phyloP scores from a whole-genome alignment of 2,797 vertebrate species.

The Hirundo rustica region DNA sequence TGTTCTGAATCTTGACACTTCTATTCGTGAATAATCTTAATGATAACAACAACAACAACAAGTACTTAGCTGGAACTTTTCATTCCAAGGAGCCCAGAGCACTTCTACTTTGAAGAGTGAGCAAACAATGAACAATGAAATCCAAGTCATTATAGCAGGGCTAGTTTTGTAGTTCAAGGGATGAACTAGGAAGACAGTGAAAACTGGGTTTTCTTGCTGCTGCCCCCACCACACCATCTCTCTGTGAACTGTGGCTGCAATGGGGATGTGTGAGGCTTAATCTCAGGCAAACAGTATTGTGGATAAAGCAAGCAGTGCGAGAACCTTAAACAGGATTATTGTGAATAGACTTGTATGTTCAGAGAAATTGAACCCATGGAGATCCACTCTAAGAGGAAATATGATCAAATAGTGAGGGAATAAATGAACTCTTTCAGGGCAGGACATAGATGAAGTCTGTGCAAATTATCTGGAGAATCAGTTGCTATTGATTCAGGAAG shows the following conservation, averaged over 20 bases:
- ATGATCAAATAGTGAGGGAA: background rate
- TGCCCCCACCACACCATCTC: background rate
- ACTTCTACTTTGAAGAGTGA: slow-evolving; percentile 1
- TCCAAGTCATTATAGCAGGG: background rate
- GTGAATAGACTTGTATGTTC: background rate
- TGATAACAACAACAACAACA: background rate
- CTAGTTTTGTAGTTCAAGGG: background rate
- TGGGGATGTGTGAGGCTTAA: background rate
- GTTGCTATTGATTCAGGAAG: slow-evolving; percentile 42
- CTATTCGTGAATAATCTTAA: slow-evolving; percentile 22
- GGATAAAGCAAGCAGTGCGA: background rate
- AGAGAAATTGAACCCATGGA: background rate
- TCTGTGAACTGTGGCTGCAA: background rate
- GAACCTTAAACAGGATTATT: slow-evolving; percentile 10
- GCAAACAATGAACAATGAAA: background rate
- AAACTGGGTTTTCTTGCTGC: background rate
- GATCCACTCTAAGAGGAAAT: slow-evolving; percentile 19
- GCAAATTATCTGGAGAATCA: slow-evolving; percentile 33
- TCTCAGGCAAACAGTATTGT: background rate
- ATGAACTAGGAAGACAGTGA: background rate
- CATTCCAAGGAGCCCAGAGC: background rate
- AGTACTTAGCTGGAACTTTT: background rate
- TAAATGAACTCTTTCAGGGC: slow-evolving; percentile 12
- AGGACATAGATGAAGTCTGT: background rate
- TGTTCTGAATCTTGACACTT: slow-evolving; percentile 34